Evolutionary conservation across 2,888 invertebrate genomes (phyloP).

Genomic region (Cheilosia vernalis): DNA sequence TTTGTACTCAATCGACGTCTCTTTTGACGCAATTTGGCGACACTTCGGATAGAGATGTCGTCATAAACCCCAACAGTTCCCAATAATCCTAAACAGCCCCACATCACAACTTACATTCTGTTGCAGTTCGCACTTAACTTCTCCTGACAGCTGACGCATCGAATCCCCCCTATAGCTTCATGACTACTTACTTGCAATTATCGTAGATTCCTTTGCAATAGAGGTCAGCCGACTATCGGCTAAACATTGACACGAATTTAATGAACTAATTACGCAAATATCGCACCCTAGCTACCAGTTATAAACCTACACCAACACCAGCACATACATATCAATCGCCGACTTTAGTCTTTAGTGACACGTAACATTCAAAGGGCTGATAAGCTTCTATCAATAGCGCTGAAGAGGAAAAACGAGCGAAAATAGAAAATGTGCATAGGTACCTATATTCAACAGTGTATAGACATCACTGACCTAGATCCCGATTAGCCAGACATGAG

Average conservation of each 20-base stretch:
- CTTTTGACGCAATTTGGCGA: too few relatives aligned
- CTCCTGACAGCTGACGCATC: too few relatives aligned
- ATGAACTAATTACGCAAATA: constrained; percentile 55
- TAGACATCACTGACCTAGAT: constrained; percentile 41
- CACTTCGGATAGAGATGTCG: too few relatives aligned
- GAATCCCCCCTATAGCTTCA: background rate
- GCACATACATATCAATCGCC: constrained; percentile 12
- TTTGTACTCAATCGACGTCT: too few relatives aligned
- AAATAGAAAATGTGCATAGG: background rate
- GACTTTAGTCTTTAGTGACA: constrained; percentile 4
- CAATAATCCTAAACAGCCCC: too few relatives aligned
- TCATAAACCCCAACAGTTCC: background rate
- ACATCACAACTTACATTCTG: background rate
- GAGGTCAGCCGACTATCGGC: constrained; percentile 53
- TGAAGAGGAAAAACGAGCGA: background rate
- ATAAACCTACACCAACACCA: too few relatives aligned
- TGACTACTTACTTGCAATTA: constrained; percentile 1
- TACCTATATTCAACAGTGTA: constrained; percentile 3
- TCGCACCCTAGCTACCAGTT: constrained; percentile 18
- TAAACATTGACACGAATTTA: constrained; percentile 58
- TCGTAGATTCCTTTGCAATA: constrained; percentile 5
- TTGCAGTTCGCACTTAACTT: too few relatives aligned
- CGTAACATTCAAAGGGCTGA: background rate
- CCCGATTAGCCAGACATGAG: constrained; percentile 13
- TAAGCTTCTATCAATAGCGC: background rate